Conservation (phyloP, 2,113 vertebrate genomes). For the Ameiurus melas region DNA sequence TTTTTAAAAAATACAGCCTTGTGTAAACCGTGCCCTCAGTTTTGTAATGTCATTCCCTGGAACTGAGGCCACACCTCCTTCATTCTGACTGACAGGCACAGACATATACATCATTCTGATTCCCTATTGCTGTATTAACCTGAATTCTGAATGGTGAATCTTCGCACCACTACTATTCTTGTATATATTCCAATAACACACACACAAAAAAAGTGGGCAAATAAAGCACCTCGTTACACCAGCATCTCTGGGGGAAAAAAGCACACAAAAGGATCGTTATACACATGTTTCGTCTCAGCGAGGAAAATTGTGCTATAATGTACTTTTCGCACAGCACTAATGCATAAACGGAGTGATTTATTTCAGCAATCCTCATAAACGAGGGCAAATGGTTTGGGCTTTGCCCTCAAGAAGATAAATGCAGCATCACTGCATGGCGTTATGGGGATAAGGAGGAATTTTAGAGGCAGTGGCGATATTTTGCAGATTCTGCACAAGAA, state of each 20-base stretch:
- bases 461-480: neutral
- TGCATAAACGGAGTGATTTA: neutral
- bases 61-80: neutral
- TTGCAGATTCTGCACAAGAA: constrained; percentile 2
- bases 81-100: neutral
- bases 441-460: neutral
- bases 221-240: neutral
- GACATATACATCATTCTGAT: too few species aligned
- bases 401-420: constrained; percentile 15
- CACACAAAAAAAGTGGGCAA: neutral
- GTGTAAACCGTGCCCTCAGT: too few species aligned
- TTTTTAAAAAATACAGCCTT: too few species aligned
- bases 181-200: neutral
- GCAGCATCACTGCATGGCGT: neutral
- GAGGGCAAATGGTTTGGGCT: constrained; percentile 3
- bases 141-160: too few species aligned
- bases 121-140: too few species aligned
- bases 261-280: neutral
- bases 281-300: neutral
- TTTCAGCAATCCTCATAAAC: constrained; percentile 2
- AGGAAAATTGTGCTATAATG: neutral
- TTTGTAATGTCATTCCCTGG: neutral
- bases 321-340: neutral
- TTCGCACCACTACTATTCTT: neutral
- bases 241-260: neutral